Percentiles rank a stretch among this genome's conserved stretches.
Conservation (phyloP, 2,797 vertebrate species). For the Thamnophis elegans region DNA sequence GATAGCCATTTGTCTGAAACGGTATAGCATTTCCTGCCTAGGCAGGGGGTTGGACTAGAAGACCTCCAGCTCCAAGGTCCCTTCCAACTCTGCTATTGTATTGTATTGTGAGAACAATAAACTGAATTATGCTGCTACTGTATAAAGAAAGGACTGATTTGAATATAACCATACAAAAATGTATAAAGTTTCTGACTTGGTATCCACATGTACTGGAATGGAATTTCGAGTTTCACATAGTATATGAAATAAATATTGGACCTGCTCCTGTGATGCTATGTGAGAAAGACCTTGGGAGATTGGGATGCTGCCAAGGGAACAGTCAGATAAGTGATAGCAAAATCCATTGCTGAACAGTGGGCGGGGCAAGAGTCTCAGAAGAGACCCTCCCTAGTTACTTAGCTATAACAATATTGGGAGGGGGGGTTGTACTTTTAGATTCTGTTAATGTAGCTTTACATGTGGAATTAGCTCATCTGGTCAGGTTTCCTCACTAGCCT, state of each 20-base stretch:
- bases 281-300: not conserved
- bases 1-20: too few relatives aligned
- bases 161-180: not conserved
- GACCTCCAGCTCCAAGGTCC: too few relatives aligned
- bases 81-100: too few relatives aligned
- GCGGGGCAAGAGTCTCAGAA: not conserved
- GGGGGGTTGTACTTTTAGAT: not conserved
- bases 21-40: too few relatives aligned
- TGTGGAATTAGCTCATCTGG: not conserved
- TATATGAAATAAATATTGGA: slow-evolving; percentile 5
- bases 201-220: not conserved
- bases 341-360: not conserved
- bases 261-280: not conserved
- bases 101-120: slow-evolving; percentile 33
- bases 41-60: too few relatives aligned
- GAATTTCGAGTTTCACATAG: not conserved
- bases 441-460: not conserved
- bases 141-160: not conserved
- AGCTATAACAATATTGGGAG: not conserved
- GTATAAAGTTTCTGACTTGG: not conserved
- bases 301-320: not conserved
- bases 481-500: not conserved
- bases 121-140: not conserved
- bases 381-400: not conserved
- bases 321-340: not conserved